These are phyloP conservation scores for Odobenus rosmarus DNA, from an alignment of 2,113 vertebrate species.

Conservation along the genomic window DNA sequence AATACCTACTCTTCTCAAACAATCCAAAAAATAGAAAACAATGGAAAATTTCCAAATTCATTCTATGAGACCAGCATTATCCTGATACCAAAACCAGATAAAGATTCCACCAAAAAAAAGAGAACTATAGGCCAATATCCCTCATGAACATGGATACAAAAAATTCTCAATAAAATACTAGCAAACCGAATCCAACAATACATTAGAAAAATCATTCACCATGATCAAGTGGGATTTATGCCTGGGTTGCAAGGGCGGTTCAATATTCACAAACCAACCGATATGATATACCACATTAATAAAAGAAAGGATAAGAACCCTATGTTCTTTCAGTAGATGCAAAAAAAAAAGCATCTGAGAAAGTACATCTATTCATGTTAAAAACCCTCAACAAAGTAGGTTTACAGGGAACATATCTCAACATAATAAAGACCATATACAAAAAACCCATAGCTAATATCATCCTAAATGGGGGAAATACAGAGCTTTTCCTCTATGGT, in stretches of 20 bases:
- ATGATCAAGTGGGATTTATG: not conserved
- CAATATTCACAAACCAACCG: not conserved
- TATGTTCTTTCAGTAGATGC: not conserved
- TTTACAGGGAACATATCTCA: not conserved
- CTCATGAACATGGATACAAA: not conserved
- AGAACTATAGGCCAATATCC: not conserved
- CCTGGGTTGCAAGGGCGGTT: not conserved
- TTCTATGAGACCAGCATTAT: not conserved
- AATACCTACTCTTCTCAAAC: not conserved
- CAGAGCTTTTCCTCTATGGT: not conserved
- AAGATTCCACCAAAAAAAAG: not conserved
- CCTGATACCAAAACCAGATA: not conserved
- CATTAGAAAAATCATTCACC: not conserved
- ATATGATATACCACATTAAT: not conserved
- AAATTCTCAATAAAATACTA: not conserved
- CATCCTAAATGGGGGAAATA: not conserved
- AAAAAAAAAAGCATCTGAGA: not conserved
- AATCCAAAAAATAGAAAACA: not conserved
- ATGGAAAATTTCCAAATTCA: not conserved
- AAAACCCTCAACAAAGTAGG: not conserved
- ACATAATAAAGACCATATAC: not conserved
- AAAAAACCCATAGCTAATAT: not conserved
- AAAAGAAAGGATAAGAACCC: not conserved
- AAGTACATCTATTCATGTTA: not conserved
- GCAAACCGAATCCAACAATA: not conserved